Evolutionary conservation across 2,888 invertebrate genomes (phyloP), one percentile per base, ranked within the genome.

Genomic region (Rhaphigaster nebulosa): DNA sequence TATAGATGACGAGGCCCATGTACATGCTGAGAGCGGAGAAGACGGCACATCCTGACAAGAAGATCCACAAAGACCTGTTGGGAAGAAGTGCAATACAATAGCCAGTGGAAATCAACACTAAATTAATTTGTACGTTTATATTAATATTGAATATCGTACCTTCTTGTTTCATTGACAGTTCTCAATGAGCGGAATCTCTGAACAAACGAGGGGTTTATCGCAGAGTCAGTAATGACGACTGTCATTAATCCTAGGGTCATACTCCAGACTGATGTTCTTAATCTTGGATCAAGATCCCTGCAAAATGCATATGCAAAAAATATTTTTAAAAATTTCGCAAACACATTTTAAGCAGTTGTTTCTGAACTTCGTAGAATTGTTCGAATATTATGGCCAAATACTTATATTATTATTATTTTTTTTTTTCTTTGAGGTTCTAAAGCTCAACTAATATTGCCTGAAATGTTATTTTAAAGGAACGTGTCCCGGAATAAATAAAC

Each of bases 1-100:
- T 95, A 92, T 95, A 96, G 92, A 96, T 93, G 0, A 95, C 94
- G 34, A 96, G 93, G 0, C 96, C 96, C 50, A 95, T 94, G 50
- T 95, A 94, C 90, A 95, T 95, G 0, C 95, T 95, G 2, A 95
- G 92, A 12, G 95, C 92, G 93, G 95, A 95, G 93, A 96, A 94
- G 1, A 95, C 91, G 91, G 95, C 94, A n/a, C 95, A 94, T 15
- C 95, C 95, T 26, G 45, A n/a, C 41, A 84, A 50, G 84, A 84
- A 84, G 84, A 84, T 84, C 45, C 45, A 84, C 12, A 50, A 38
- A 26, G 84, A 84, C 84, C 84, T 84, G 84, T 12, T 18, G 0
- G 15, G 4, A 45, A 26, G 5, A n/a, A 15, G 0, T 45, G 1
- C 1, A 13, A n/a, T 45, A 50, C 13, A 45, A 45, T 45, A 70